phyloP scores from a whole-genome alignment of 2,797 vertebrate species.

The Danio tinwini region DNA sequence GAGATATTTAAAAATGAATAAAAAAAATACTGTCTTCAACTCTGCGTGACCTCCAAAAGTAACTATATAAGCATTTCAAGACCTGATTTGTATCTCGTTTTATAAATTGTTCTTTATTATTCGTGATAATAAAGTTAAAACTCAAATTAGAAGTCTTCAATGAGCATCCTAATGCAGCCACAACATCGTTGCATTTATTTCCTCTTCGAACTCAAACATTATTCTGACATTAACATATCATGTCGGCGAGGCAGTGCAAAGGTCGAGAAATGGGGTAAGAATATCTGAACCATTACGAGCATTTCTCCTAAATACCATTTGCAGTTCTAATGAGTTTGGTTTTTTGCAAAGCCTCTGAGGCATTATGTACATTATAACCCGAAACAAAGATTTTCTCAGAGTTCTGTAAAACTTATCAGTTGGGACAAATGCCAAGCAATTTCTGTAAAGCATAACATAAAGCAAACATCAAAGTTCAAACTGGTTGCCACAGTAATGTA shows the following conservation, averaged over 20 bases:
- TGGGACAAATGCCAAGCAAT: conserved; percentile 41
- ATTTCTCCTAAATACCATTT: conserved; percentile 54
- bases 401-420: conserved; percentile 51
- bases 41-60: too few relatives aligned
- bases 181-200: conserved; percentile 41
- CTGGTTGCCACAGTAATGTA: conserved; percentile 35
- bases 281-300: conserved; percentile 48
- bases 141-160: neutral
- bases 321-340: conserved; percentile 54
- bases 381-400: conserved; percentile 48
- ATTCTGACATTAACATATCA: conserved; percentile 26
- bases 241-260: conserved; percentile 39
- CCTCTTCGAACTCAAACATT: conserved; percentile 24
- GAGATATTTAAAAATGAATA: too few relatives aligned
- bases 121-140: neutral
- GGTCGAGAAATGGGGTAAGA: conserved; percentile 48
- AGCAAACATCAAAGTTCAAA: conserved; percentile 42
- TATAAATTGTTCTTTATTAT: neutral
- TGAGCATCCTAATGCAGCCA: neutral
- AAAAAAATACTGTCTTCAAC: too few relatives aligned
- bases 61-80: too few relatives aligned
- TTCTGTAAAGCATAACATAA: conserved; percentile 34
- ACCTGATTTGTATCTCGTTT: neutral
- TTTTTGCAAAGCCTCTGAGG: conserved; percentile 49
- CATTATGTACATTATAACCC: conserved; percentile 58